Base-by-base conservation (phyloP, 2,888 invertebrate species). In the Entomobrya multifasciata region DNA sequence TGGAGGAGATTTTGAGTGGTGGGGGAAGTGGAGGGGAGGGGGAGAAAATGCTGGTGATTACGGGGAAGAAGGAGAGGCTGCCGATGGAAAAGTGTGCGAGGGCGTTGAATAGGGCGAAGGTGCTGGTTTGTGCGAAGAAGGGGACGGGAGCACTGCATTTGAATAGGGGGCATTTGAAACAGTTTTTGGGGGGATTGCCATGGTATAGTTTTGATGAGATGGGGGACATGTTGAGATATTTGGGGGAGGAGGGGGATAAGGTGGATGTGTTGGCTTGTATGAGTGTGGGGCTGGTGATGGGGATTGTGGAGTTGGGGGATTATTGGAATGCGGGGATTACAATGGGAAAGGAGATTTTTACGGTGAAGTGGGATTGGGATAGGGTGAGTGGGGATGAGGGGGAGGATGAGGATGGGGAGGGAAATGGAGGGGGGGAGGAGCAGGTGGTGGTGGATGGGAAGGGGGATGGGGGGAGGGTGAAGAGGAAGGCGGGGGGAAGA, bases 1-100 rank as follows among this genome's bases (percentile, higher is more conserved):
- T 90, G n/a, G 82, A 86, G 25, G 52, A 87, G 8, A 44, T 88
- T n/a, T 81, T 90, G 25, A 57, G 85, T 17, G 90, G 88, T 4
- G 87, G 36, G 5, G 20, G 88, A 22, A n/a, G n/a, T n/a, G n/a
- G n/a, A n/a, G n/a, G n/a, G n/a, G 49, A 82, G 17, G 11, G 25
- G 20, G 11, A 22, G 0, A 55, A 86, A 25, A 36, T 72, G 1
- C 55, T 65, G 2, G 4, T 60, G 0, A 10, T 10, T 2, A 60
- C 22, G 60, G 27, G 13, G 15, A 60, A 11, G 25, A 11, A 2
- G 27, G 27, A 27, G 25, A 11, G 25, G 11, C 22, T 10, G 22
- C 76, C 77, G 27, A 22, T 90, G 25, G 87, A 86, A 6, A 70
- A 62, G 15, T 55, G 82, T 0, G 55, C 80, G 1, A 82, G 22